Evolutionary conservation across 2,113 vertebrate genomes (phyloP).

Genomic region (Paramisgurnus dabryanus): DNA sequence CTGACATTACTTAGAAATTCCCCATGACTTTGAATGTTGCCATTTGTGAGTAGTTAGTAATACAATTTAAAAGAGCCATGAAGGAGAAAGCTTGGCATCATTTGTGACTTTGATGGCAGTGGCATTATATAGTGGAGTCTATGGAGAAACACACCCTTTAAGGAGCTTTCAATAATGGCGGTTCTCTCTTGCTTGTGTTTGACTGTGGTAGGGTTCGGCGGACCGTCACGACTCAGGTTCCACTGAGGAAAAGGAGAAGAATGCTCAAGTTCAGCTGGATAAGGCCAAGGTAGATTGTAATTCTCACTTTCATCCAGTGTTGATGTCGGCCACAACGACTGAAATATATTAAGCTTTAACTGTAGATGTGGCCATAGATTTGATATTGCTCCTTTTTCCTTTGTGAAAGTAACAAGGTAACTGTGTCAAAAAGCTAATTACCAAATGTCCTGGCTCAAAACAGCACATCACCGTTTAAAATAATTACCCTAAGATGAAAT

Average conservation of each 20-base stretch:
- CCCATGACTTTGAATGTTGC: slow-evolving; percentile 6
- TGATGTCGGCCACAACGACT: neutral
- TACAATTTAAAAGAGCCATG: slow-evolving; percentile 5
- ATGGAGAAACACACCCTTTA: neutral
- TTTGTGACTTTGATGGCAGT: slow-evolving; percentile 11
- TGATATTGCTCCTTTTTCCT: neutral
- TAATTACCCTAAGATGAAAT: neutral
- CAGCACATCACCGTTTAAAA: neutral
- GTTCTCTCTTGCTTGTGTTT: neutral
- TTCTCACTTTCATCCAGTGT: neutral
- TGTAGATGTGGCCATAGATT: slow-evolving; percentile 21
- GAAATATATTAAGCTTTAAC: neutral
- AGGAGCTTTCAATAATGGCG: neutral
- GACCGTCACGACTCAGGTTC: slow-evolving; percentile 94
- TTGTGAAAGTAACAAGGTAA: slow-evolving; percentile 9
- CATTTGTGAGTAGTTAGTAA: slow-evolving; percentile 10
- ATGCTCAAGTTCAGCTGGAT: slow-evolving; percentile 96
- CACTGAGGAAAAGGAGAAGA: slow-evolving; percentile 88
- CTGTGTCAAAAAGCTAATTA: slow-evolving; percentile 22
- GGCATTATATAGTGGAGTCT: neutral
- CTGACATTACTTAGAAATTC: neutral
- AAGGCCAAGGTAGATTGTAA: slow-evolving; percentile 88
- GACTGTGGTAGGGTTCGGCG: slow-evolving; percentile 84
- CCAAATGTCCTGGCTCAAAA: slow-evolving; percentile 5
- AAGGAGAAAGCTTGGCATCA: slow-evolving; percentile 9